These are phyloP conservation scores for Labroides dimidiatus DNA, from an alignment of 2,797 vertebrate genomes.

Conservation along the genomic window DNA sequence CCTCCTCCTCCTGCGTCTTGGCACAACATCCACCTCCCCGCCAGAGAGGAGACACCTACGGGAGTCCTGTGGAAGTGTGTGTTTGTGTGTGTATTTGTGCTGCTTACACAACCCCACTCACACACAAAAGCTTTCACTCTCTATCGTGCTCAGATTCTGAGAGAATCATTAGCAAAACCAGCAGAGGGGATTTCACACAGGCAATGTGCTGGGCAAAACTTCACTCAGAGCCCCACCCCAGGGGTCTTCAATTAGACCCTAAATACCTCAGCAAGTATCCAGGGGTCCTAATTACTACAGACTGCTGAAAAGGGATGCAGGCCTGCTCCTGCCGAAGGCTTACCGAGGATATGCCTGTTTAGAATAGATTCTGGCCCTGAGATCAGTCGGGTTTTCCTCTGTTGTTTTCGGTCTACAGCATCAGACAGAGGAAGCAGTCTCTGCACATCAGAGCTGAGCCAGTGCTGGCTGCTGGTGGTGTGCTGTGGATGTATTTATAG, in stretches of 20 bases:
- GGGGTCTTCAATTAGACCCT: conserved; percentile 75
- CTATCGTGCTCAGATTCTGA: conserved; percentile 52
- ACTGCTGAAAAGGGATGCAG: conserved; percentile 63
- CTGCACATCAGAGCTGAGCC: conserved; percentile 41
- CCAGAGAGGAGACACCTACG: conserved; percentile 79
- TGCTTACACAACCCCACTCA: conserved; percentile 57
- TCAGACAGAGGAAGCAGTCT: conserved; percentile 51
- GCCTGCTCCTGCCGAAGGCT: conserved; percentile 56
- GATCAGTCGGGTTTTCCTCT: conserved; percentile 59
- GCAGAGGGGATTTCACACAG: conserved; percentile 65
- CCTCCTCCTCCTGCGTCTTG: conserved; percentile 58
- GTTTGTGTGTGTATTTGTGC: conserved; percentile 20
- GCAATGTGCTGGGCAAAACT: conserved; percentile 69
- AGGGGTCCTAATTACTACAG: conserved; percentile 77
- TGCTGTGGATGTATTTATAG: conserved; percentile 65
- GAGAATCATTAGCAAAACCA: conserved; percentile 68
- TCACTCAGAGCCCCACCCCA: conserved; percentile 62
- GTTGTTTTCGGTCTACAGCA: conserved; percentile 36
- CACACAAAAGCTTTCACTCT: conserved; percentile 40
- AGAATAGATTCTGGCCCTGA: conserved; percentile 59
- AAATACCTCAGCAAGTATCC: conserved; percentile 73
- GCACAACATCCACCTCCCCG: conserved; percentile 62
- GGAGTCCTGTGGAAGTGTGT: conserved; percentile 71
- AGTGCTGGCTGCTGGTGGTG: conserved; percentile 37
- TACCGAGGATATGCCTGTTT: conserved; percentile 64